Evolutionary conservation across 2,113 vertebrate species (phyloP).

Genomic region (Scatophagus argus): DNA sequence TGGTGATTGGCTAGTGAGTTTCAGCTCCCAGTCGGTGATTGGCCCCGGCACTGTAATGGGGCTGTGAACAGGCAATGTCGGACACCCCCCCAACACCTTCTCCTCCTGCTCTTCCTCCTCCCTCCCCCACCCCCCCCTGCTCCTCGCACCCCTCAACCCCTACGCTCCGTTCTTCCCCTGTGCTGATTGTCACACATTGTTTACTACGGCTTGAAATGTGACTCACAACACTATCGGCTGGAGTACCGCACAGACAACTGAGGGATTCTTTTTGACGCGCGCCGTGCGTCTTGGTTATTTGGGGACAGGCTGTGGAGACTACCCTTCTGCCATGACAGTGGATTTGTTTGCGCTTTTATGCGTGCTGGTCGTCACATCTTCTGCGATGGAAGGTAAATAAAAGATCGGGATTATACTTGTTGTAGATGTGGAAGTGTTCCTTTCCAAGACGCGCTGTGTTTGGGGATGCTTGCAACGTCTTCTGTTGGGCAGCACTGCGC

Average conservation of each 20-base stretch:
- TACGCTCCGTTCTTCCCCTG: slow-evolving; percentile 60
- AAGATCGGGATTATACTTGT: slow-evolving; percentile 29
- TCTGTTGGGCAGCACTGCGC: slow-evolving; percentile 32
- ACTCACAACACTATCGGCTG: slow-evolving; percentile 80
- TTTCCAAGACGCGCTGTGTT: slow-evolving; percentile 15
- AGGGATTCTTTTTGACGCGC: slow-evolving; percentile 78
- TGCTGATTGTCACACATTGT: slow-evolving; percentile 81
- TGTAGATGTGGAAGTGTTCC: slow-evolving; percentile 23
- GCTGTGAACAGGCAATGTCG: slow-evolving; percentile 60
- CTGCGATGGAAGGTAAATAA: slow-evolving; percentile 87
- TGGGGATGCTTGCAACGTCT: slow-evolving; percentile 5
- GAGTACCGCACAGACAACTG: slow-evolving; percentile 80
- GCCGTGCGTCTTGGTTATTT: slow-evolving; percentile 75
- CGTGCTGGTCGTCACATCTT: slow-evolving; percentile 79
- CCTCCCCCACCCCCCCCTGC: slow-evolving; percentile 13
- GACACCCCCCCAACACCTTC: slow-evolving; percentile 35
- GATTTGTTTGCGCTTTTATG: slow-evolving; percentile 84
- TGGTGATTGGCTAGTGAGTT: slow-evolving; percentile 80
- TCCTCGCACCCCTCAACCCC: slow-evolving; percentile 46
- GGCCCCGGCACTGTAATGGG: slow-evolving; percentile 72
- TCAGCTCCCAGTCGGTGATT: slow-evolving; percentile 75
- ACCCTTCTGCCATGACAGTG: slow-evolving; percentile 82
- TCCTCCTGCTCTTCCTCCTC: not conserved
- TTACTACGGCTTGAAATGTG: slow-evolving; percentile 87
- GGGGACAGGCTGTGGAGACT: slow-evolving; percentile 75